Conservation (phyloP, 2,113 vertebrate genomes). For the Phoenicopterus ruber region DNA sequence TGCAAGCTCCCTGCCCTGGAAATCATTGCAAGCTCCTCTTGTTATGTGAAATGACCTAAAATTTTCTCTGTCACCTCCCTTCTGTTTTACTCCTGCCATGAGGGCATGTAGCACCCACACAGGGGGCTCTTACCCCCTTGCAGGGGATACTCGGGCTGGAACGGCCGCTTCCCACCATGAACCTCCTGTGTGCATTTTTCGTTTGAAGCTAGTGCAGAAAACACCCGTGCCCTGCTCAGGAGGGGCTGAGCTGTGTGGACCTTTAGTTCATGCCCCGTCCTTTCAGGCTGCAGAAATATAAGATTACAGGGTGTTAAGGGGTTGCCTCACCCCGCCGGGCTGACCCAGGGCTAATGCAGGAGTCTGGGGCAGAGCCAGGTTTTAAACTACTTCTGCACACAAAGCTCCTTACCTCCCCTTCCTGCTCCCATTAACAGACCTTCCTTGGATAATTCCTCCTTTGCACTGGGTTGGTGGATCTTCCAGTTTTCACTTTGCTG, state of each 20-base stretch:
- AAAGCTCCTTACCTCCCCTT: not conserved
- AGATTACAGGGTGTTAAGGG: not conserved
- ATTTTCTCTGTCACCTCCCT: not conserved
- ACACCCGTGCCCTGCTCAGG: not conserved
- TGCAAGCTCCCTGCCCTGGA: not conserved
- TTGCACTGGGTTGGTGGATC: not conserved
- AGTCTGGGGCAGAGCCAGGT: not conserved
- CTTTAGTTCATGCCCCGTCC: not conserved
- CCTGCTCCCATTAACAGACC: not conserved
- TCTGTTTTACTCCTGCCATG: not conserved
- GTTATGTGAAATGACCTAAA: not conserved
- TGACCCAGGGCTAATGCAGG: not conserved
- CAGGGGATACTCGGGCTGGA: not conserved
- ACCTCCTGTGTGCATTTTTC: not conserved
- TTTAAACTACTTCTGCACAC: not conserved
- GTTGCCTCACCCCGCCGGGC: not conserved
- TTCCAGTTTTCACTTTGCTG: not conserved
- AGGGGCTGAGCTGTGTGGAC: not conserved
- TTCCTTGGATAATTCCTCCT: not conserved
- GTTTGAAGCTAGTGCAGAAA: not conserved
- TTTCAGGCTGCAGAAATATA: not conserved
- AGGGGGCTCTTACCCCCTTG: not conserved
- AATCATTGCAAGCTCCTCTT: not conserved
- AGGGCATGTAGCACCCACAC: fast-evolving
- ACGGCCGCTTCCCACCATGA: not conserved